phyloP scores from a whole-genome alignment of 2,797 vertebrate species.

The Sphenodon punctatus region DNA sequence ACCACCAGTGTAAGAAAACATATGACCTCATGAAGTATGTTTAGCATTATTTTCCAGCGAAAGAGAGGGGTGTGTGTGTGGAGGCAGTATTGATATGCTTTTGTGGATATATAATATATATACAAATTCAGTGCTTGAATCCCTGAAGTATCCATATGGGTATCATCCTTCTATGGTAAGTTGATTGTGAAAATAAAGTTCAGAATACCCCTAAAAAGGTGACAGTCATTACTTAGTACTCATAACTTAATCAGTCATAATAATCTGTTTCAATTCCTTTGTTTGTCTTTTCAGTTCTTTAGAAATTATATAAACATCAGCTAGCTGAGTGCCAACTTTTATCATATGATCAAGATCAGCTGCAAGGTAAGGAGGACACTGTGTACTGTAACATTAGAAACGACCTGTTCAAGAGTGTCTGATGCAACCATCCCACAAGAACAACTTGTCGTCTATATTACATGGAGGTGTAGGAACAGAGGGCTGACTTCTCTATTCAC shows the following conservation, averaged over 20 bases:
- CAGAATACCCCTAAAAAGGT: not conserved
- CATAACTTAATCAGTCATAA: not conserved
- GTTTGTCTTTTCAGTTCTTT: not conserved
- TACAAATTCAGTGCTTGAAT: not conserved
- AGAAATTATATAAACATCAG: not conserved
- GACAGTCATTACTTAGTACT: rapidly evolving
- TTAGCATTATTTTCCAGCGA: not conserved
- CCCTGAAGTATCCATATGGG: not conserved
- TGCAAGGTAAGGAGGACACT: not conserved
- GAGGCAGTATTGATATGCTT: too few relatives aligned
- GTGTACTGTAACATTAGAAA: not conserved
- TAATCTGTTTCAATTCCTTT: not conserved
- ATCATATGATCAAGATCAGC: not conserved
- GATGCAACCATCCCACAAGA: not conserved
- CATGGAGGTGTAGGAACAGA: not conserved
- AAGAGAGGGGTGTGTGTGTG: not conserved
- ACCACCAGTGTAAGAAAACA: not conserved
- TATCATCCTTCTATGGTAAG: too few relatives aligned
- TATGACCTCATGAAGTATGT: not conserved
- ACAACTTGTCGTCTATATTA: not conserved
- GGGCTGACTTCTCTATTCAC: not conserved
- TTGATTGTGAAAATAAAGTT: not conserved
- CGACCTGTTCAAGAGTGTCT: not conserved
- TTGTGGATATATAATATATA: rapidly evolving
- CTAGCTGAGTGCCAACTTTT: not conserved